These are phyloP conservation scores for Rhagonycha fulva DNA, from an alignment of 2,888 invertebrate species.

Conservation along the genomic window DNA sequence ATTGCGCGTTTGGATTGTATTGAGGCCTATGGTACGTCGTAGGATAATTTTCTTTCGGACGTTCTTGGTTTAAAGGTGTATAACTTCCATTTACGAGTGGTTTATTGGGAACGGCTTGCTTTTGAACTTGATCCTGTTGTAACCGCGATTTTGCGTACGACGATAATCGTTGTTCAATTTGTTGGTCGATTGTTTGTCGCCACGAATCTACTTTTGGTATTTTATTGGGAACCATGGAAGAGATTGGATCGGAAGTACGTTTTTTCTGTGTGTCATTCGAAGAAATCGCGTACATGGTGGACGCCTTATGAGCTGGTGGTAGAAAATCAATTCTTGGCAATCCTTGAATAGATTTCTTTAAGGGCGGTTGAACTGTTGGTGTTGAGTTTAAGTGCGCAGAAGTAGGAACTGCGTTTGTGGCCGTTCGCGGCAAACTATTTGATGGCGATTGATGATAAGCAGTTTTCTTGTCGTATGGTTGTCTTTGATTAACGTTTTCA, in stretches of 20 bases:
- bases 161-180: constrained; percentile 60
- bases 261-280: constrained; percentile 43
- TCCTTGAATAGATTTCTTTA: constrained; percentile 33
- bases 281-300: constrained; percentile 31
- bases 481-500: constrained; percentile 19
- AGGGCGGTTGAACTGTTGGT: constrained; percentile 9
- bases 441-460: constrained; percentile 12
- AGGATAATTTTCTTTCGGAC: constrained; percentile 34
- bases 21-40: constrained; percentile 43
- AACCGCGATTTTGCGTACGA: constrained; percentile 44
- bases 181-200: constrained; percentile 60
- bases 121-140: constrained; percentile 34
- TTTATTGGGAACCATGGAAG: constrained; percentile 53
- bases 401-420: constrained; percentile 36
- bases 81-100: constrained; percentile 40
- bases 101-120: constrained; percentile 29
- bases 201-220: constrained; percentile 59
- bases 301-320: constrained; percentile 38
- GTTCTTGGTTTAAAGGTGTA: constrained; percentile 35
- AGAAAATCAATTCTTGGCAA: constrained; percentile 44
- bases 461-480: constrained; percentile 19
- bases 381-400: constrained; percentile 35
- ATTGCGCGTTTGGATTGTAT: constrained; percentile 33
- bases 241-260: constrained; percentile 49
- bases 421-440: constrained; percentile 21